Evolutionary conservation across 92 coral and sea anemone species (phyloP).

Genomic region (Porites divaricata): DNA sequence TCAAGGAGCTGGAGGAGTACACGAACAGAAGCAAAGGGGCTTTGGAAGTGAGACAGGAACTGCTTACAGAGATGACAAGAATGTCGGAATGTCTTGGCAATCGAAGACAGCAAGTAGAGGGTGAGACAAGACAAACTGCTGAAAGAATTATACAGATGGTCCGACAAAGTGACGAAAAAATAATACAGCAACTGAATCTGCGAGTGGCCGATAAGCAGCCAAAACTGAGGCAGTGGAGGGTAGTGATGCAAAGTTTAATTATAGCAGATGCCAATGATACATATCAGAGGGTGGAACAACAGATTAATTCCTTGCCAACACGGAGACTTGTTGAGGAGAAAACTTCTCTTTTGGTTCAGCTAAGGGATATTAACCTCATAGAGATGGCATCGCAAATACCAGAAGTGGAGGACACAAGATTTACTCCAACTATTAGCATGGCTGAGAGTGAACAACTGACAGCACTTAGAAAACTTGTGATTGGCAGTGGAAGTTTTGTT

Average conservation of each 20-base stretch:
- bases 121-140: slow-evolving; percentile 50
- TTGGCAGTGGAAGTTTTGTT: not conserved
- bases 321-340: slow-evolving; percentile 25
- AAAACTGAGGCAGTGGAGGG: slow-evolving; percentile 41
- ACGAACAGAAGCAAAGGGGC: slow-evolving; percentile 31
- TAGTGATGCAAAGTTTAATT: slow-evolving; percentile 6
- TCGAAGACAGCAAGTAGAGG: slow-evolving; percentile 44
- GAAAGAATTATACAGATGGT: slow-evolving; percentile 47
- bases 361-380: slow-evolving; percentile 17
- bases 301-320: slow-evolving; percentile 18
- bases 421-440: slow-evolving; percentile 3
- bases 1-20: slow-evolving; percentile 36
- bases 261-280: slow-evolving; percentile 15
- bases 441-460: slow-evolving; percentile 13
- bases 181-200: slow-evolving; percentile 28
- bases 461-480: slow-evolving; percentile 20
- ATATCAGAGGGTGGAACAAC: slow-evolving; percentile 13
- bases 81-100: slow-evolving; percentile 34
- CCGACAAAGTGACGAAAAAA: slow-evolving; percentile 49
- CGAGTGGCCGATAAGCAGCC: slow-evolving; percentile 43
- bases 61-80: slow-evolving; percentile 20
- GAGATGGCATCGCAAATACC: slow-evolving; percentile 13
- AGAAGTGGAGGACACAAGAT: slow-evolving; percentile 7
- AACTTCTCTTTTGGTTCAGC: slow-evolving; percentile 15
- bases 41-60: slow-evolving; percentile 30